These are phyloP conservation scores for Merodon equestris DNA, from an alignment of 2,888 invertebrate species.

Conservation along the genomic window DNA sequence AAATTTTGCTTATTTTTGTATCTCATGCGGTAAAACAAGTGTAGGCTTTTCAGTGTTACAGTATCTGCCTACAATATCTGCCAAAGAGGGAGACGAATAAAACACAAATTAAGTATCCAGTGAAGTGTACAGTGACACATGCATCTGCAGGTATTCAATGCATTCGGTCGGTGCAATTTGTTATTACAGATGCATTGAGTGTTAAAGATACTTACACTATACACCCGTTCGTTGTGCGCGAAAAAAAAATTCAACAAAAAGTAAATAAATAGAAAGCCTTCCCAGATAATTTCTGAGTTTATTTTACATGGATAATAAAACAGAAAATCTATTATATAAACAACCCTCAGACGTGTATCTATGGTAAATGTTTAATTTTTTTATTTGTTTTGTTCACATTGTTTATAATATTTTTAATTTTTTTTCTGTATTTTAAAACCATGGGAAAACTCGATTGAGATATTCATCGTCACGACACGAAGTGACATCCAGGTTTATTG, in stretches of 20 bases:
- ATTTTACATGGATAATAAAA: constrained; percentile 47
- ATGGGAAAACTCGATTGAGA: constrained; percentile 57
- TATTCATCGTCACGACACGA: background rate
- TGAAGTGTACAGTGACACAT: constrained; percentile 39
- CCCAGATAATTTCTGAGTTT: constrained; percentile 48
- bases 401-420: constrained; percentile 13
- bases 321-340: constrained; percentile 56
- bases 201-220: constrained; percentile 29
- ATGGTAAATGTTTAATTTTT: constrained; percentile 50
- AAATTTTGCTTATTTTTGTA: constrained; percentile 35
- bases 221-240: constrained; percentile 41
- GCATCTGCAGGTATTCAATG: constrained; percentile 58
- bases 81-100: background rate
- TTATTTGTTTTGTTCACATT: constrained; percentile 24
- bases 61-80: background rate
- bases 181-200: constrained; percentile 61
- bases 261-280: too few species aligned
- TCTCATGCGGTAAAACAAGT: constrained; percentile 18
- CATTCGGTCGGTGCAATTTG: constrained; percentile 56
- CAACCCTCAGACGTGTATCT: constrained; percentile 35
- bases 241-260: constrained; percentile 10
- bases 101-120: constrained; percentile 6
- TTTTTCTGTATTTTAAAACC: background rate
- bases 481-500: too few species aligned
- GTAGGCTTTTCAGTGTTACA: background rate